Evolutionary conservation across 2,113 vertebrate species (phyloP).

Genomic region (Shinisaurus crocodilurus): DNA sequence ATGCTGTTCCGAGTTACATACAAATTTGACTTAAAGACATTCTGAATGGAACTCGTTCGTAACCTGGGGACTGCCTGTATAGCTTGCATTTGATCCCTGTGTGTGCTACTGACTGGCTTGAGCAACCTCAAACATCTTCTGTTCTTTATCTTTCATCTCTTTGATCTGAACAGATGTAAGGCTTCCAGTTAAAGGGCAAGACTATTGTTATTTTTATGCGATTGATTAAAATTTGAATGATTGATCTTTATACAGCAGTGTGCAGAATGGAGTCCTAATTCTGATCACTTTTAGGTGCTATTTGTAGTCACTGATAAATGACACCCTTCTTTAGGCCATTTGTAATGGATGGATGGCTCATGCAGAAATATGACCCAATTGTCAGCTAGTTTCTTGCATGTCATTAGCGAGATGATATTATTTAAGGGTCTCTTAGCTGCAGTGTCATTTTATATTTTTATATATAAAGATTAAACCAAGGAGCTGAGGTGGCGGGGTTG

Average conservation of each 20-base stretch:
- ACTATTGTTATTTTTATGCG: neutral
- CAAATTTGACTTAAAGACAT: no score
- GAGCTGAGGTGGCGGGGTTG: neutral
- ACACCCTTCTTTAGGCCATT: neutral
- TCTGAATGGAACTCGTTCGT: no score
- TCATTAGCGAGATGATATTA: neutral
- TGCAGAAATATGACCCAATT: neutral
- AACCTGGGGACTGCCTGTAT: no score
- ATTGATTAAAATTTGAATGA: neutral
- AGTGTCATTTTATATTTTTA: neutral
- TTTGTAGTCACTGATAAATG: conserved; percentile 4
- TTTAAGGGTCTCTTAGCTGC: rapidly evolving
- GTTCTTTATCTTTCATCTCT: neutral
- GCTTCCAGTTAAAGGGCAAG: neutral
- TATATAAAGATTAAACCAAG: neutral
- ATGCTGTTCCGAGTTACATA: no score
- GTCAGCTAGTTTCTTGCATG: neutral
- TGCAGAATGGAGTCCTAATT: neutral
- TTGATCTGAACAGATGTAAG: neutral
- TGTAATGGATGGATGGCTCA: neutral
- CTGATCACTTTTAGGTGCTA: neutral
- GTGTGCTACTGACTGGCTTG: neutral
- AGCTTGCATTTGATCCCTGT: neutral
- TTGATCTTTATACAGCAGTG: neutral
- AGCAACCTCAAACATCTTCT: neutral